Evolutionary conservation across 2,888 invertebrate genomes (phyloP), one percentile per base, ranked within the genome.

Genomic region (Pristionchus exspectatus): DNA sequence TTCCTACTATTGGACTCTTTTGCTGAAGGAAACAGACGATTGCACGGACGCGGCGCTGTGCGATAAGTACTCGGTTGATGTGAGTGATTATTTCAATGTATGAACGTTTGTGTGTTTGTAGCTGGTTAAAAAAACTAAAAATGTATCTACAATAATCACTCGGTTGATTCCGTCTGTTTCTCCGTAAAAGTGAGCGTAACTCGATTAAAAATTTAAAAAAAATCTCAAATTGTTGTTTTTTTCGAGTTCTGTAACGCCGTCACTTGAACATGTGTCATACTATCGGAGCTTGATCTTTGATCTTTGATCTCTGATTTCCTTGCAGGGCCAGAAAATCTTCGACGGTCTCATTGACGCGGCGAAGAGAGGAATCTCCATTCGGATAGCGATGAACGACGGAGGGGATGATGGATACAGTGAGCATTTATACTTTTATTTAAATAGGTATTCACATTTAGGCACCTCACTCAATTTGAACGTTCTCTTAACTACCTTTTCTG

Each of bases 1-100:
- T 0, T 97, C 98, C 30, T 97, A 97, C 95, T 98, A 99, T 96
- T 99, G 98, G 98, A 97, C 97, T 21, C 96, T 99, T 95, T 96
- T 97, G 92, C 97, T 97, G 93, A 96, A 96, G 92, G 98, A 98
- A 27, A 93, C 94, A 14, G 93, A 92, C 18, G 92, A 93, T 54
- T 89, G 88, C 33, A 91, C 85, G 16, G 92, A 93, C 88, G 56
- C 59, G 16, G 27, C 18, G 0, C 54, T 44, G 81, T 89, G 81
- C 56, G 89, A 44, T 21, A 30, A 81, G 38, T 81, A 50, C 24
- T n/a, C 84, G 21, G 84, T 14, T 27, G 56, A 56, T 84, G 84
- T 56, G 2, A 86, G 86, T 74, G 0, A 5, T 74, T 5, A 5
- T 38, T 44, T 21, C 44, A 44, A 3, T 44, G 44, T 5, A 9